phyloP scores from a whole-genome alignment of 2,113 vertebrate species.

The Ceratotherium simum region DNA sequence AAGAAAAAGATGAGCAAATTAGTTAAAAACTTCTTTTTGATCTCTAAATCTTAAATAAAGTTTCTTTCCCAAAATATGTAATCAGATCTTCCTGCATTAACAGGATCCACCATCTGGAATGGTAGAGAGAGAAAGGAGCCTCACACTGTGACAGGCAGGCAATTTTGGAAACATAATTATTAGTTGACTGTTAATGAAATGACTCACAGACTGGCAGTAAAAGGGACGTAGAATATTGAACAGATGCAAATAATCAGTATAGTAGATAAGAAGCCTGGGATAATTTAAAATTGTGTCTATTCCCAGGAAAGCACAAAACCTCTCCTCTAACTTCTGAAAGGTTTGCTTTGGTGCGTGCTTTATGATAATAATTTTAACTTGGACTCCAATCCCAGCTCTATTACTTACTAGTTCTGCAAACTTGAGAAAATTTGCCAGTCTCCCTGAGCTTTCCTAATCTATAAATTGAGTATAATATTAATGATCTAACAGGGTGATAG shows the following conservation, averaged over 20 bases:
- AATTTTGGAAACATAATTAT: not conserved
- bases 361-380: not conserved
- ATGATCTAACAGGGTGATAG: not conserved
- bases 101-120: not conserved
- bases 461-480: not conserved
- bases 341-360: not conserved
- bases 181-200: not conserved
- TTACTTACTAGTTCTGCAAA: not conserved
- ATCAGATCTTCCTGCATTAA: not conserved
- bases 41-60: not conserved
- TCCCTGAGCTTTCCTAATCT: not conserved
- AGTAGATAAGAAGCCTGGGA: not conserved
- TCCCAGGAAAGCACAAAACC: not conserved
- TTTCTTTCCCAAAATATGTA: not conserved
- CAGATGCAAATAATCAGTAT: not conserved
- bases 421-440: not conserved
- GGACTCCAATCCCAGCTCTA: not conserved
- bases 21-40: not conserved
- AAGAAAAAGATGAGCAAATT: not conserved
- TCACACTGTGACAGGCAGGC: not conserved
- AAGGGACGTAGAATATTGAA: not conserved
- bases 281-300: not conserved
- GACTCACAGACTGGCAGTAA: not conserved
- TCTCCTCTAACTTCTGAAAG: not conserved
- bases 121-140: not conserved